These are phyloP conservation scores for Cydia strobilella DNA, from an alignment of 1,140 invertebrate species.

Conservation along the genomic window DNA sequence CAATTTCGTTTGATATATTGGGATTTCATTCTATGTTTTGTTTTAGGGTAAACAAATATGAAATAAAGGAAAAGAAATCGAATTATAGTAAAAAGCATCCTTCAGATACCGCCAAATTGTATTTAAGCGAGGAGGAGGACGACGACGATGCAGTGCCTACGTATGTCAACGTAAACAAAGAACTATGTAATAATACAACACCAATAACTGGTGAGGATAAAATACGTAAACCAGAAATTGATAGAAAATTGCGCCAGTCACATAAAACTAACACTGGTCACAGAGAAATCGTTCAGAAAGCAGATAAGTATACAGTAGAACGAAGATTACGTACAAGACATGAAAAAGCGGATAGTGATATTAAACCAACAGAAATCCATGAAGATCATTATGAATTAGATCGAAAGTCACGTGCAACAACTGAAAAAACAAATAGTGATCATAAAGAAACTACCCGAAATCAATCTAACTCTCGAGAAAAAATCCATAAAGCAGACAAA, in stretches of 20 bases:
- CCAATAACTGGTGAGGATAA: slow-evolving; percentile 10
- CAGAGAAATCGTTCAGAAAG: neutral
- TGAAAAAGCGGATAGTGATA: neutral
- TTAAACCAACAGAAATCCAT: neutral
- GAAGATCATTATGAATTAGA: neutral
- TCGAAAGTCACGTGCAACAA: neutral
- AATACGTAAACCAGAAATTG: slow-evolving; percentile 13
- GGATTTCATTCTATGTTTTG: neutral
- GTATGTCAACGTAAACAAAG: slow-evolving; percentile 24
- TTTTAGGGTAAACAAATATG: slow-evolving; percentile 7
- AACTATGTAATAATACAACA: neutral
- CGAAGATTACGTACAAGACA: neutral
- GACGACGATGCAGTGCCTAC: neutral
- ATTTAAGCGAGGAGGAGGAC: slow-evolving; percentile 20
- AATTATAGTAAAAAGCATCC: neutral
- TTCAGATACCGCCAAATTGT: slow-evolving; percentile 5
- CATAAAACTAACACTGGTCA: slow-evolving; percentile 16
- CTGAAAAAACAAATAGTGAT: neutral
- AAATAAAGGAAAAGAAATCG: neutral
- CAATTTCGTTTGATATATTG: neutral
- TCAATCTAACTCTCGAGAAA: slow-evolving; percentile 7
- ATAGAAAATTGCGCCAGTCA: neutral
- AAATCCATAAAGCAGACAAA: neutral
- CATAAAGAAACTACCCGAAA: neutral
- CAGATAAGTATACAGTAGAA: neutral